Percentiles rank a stretch among this genome's conserved stretches.
phyloP scores from a whole-genome alignment of 2,888 invertebrate genomes.

The Ceriagrion tenellum region DNA sequence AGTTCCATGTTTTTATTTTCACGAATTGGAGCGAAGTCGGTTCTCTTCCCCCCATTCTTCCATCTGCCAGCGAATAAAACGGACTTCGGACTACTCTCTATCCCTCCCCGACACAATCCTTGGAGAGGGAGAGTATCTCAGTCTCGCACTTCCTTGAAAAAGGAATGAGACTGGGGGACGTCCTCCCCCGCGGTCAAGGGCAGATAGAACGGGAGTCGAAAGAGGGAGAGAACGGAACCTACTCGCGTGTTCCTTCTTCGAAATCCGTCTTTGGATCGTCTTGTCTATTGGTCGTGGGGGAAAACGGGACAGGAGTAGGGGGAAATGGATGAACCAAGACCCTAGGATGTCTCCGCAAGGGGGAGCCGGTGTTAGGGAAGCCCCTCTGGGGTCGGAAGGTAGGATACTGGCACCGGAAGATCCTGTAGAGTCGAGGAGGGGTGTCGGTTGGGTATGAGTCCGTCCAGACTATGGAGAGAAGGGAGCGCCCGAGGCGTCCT shows the following conservation, averaged over 20 bases:
- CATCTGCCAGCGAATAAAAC: background rate
- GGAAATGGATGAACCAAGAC: background rate
- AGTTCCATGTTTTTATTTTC: background rate
- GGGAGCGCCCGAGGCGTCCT: constrained; percentile 3
- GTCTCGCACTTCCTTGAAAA: background rate
- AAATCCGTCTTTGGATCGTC: constrained; percentile 12
- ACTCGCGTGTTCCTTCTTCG: background rate
- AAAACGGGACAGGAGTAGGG: background rate
- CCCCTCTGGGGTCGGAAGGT: background rate
- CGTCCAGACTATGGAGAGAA: background rate
- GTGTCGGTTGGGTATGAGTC: background rate
- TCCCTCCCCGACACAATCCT: background rate
- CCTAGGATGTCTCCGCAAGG: background rate
- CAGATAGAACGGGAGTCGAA: background rate
- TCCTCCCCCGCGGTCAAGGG: constrained; percentile 4
- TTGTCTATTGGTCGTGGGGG: background rate
- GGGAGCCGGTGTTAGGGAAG: background rate
- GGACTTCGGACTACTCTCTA: background rate
- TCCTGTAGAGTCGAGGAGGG: too few relatives aligned
- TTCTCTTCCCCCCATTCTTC: background rate
- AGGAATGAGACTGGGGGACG: background rate
- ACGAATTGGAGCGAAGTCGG: too few relatives aligned
- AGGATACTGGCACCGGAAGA: background rate
- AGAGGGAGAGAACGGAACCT: background rate
- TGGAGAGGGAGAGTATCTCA: background rate